Conservation (phyloP, 2,797 vertebrate genomes). For the Jordanella pulchra region DNA sequence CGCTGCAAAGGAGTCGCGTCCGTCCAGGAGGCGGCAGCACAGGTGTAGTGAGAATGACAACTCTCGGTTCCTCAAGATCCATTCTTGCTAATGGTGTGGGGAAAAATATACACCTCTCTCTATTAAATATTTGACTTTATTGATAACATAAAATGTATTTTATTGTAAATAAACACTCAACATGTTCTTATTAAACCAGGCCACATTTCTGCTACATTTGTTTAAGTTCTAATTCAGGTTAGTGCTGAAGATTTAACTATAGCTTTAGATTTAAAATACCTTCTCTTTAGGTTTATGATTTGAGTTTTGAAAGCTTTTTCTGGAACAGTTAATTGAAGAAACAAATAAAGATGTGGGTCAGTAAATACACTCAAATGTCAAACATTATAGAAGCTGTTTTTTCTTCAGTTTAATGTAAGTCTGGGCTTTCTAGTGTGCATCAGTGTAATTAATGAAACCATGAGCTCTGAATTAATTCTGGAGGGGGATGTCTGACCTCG, state of each 20-base stretch:
- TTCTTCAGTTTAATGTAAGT: too few relatives aligned
- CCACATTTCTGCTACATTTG: background rate
- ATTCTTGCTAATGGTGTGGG: slow-evolving; percentile 14
- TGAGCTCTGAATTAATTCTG: background rate
- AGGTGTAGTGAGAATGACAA: slow-evolving; percentile 71
- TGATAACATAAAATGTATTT: background rate
- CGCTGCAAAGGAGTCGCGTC: slow-evolving; percentile 70
- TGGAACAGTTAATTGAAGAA: background rate
- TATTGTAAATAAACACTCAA: background rate
- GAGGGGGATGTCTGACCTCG: background rate
- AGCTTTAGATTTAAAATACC: background rate
- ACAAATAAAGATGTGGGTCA: background rate
- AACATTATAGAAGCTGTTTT: too few relatives aligned
- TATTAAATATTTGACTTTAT: slow-evolving; percentile 27
- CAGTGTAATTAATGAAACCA: too few relatives aligned
- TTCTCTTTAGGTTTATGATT: background rate
- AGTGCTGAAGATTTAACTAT: background rate
- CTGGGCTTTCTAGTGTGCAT: background rate
- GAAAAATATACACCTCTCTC: slow-evolving; percentile 14
- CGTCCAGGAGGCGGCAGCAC: slow-evolving; percentile 86
- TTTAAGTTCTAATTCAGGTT: background rate
- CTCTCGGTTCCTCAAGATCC: slow-evolving; percentile 35
- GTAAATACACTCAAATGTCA: too few relatives aligned
- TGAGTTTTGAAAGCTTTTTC: background rate
- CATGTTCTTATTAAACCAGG: background rate